Base-by-base conservation (phyloP, 2,888 invertebrate genomes). In the Ernsta delagoae region DNA sequence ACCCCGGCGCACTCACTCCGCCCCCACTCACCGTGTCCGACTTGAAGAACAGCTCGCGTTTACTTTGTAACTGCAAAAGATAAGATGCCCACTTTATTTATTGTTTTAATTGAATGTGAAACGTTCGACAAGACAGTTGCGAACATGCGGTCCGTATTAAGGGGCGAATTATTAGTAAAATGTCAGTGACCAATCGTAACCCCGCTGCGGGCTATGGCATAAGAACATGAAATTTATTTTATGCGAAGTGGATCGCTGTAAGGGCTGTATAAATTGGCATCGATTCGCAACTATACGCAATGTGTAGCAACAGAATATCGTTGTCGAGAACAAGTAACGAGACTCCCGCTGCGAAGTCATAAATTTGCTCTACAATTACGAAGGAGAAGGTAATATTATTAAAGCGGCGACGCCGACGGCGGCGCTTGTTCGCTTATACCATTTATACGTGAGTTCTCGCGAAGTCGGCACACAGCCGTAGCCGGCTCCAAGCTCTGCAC, bases 1-100 rank as follows among this genome's bases (percentile, higher is more conserved):
- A 84, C 67, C 88, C 89, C 73, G 89, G 5, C 5, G 36, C 36
- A 4, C 36, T 36, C 36, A 36, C 36, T 4, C 36, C 36, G 36
- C 36, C 80, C 72, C 88, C 86, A 79, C 95, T 94, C 84, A 95
- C 90, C 56, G 94, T 93, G 78, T 95, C 95, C 73, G 95, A 95
- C 88, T 97, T 97, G 94, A 97, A 97, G 93, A 97, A 97, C 93
- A 97, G 95, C 94, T 97, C 97, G 79, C 97, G 95, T 94, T 97
- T 97, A 87, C 95, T 96, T 93, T 97, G 97, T 88, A 97, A 94
- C 96, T 96, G 94, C 6, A 16, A 94, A 94, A 66, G 59, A 48
- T 59, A 60, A 66, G 6, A 60, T 34, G 54, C 45, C 59, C 53
- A 43, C 41, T 50, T 66, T 59, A 66, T 41, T 66, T 59, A 24